Evolutionary conservation across 2,888 invertebrate species (phyloP).

Genomic region (Caenorhabditis sp.): DNA sequence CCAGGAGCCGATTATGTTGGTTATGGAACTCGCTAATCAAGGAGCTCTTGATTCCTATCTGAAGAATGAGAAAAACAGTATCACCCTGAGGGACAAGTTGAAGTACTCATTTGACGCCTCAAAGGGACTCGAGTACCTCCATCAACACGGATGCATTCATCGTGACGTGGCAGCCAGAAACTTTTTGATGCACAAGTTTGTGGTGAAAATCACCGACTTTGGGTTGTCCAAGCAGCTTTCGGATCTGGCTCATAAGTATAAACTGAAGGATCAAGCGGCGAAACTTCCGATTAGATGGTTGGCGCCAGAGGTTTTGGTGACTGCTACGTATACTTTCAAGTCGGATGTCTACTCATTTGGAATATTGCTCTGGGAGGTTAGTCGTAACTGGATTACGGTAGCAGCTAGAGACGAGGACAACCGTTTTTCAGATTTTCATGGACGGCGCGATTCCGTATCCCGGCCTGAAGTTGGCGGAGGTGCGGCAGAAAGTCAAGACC

Average conservation of each 20-base stretch:
- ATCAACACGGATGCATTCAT: slow-evolving; percentile 73
- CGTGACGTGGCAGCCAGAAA: slow-evolving; percentile 73
- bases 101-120: slow-evolving; percentile 70
- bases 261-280: slow-evolving; percentile 71
- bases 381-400: slow-evolving; percentile 19
- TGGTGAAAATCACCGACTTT: slow-evolving; percentile 74
- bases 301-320: slow-evolving; percentile 73
- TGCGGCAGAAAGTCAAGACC: slow-evolving; percentile 57
- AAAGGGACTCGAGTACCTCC: slow-evolving; percentile 73
- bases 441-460: slow-evolving; percentile 73
- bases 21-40: slow-evolving; percentile 73
- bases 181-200: slow-evolving; percentile 68
- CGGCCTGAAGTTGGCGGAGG: slow-evolving; percentile 69
- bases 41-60: slow-evolving; percentile 71
- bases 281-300: slow-evolving; percentile 75
- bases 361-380: slow-evolving; percentile 74
- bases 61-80: slow-evolving; percentile 53
- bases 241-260: slow-evolving; percentile 71
- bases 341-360: slow-evolving; percentile 75
- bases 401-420: not conserved
- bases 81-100: slow-evolving; percentile 55
- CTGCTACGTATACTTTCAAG: slow-evolving; percentile 69
- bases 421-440: slow-evolving; percentile 49
- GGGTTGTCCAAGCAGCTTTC: slow-evolving; percentile 73
- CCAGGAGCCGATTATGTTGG: slow-evolving; percentile 73